Conservation (phyloP, 2,888 invertebrate species). For the Microplitis manilae region DNA sequence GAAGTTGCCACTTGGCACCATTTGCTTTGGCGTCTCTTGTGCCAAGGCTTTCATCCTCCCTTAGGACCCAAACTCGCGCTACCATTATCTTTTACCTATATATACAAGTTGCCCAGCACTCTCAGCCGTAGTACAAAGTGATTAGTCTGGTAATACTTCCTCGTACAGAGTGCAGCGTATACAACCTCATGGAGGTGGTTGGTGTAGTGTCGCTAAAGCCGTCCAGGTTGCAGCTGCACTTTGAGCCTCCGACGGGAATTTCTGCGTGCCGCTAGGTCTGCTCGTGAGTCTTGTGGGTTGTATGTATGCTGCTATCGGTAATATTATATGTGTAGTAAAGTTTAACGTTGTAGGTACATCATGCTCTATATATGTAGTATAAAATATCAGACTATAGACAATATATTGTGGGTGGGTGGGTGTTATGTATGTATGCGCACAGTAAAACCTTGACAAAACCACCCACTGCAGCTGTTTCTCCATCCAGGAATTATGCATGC, state of each 20-base stretch:
- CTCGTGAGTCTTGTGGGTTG: not conserved
- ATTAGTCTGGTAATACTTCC: slow-evolving; percentile 65
- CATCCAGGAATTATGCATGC: slow-evolving; percentile 57
- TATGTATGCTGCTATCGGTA: slow-evolving; percentile 25
- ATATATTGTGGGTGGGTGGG: slow-evolving; percentile 14
- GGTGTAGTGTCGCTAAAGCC: slow-evolving; percentile 48
- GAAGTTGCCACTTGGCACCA: slow-evolving; percentile 60
- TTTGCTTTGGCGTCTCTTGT: slow-evolving; percentile 38
- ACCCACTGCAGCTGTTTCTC: slow-evolving; percentile 42
- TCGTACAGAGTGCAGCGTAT: slow-evolving; percentile 38
- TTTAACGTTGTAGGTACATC: slow-evolving; percentile 22
- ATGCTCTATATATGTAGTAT: slow-evolving; percentile 9
- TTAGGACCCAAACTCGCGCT: slow-evolving; percentile 30
- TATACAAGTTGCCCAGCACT: slow-evolving; percentile 41
- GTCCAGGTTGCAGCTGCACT: slow-evolving; percentile 43
- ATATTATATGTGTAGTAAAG: not conserved
- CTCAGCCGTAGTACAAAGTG: slow-evolving; percentile 61
- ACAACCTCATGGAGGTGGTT: slow-evolving; percentile 45
- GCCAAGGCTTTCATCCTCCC: slow-evolving; percentile 19
- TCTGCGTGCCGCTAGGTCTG: slow-evolving; percentile 26
- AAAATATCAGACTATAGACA: not conserved
- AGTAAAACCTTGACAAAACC: slow-evolving; percentile 33
- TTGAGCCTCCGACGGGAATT: slow-evolving; percentile 47
- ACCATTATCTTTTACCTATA: slow-evolving; percentile 41
- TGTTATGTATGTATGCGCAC: slow-evolving; percentile 41